Evolutionary conservation across 2,888 invertebrate species (phyloP).

Genomic region (Luffia ferchaultella): DNA sequence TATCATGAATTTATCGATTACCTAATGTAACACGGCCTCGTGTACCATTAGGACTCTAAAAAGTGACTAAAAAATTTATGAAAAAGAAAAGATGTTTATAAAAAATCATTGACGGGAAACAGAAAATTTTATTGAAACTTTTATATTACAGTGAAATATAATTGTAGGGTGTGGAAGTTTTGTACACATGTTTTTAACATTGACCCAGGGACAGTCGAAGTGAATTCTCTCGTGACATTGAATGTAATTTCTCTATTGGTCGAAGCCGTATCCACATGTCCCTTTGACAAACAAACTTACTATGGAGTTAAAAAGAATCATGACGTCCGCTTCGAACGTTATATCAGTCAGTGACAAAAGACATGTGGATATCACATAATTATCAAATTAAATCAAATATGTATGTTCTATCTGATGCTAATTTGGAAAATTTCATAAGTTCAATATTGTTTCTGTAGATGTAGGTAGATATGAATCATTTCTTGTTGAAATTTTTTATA

Average conservation of each 20-base stretch:
- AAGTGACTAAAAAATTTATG: not conserved
- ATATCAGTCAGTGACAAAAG: no score
- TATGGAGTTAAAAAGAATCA: not conserved
- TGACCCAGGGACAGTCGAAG: conserved; percentile 13
- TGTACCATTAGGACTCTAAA: not conserved
- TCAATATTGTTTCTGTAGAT: conserved; percentile 14
- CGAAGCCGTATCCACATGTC: not conserved
- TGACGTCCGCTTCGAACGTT: no score
- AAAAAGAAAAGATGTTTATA: not conserved
- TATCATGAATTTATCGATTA: not conserved
- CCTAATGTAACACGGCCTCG: not conserved
- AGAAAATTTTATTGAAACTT: conserved; percentile 29
- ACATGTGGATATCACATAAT: no score
- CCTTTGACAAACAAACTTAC: not conserved
- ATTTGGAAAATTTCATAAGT: no score
- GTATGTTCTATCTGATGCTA: no score
- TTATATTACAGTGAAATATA: conserved; percentile 54
- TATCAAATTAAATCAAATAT: no score
- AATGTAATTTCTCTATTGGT: conserved; percentile 22
- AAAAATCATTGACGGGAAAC: not conserved
- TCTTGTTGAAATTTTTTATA: conserved; percentile 37
- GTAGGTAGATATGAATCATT: conserved; percentile 32
- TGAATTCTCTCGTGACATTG: conserved; percentile 61
- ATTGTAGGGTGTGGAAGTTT: conserved; percentile 56
- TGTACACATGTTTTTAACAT: conserved; percentile 55